Conservation (phyloP, 2,888 invertebrate genomes). For the Teinopalpus imperialis region DNA sequence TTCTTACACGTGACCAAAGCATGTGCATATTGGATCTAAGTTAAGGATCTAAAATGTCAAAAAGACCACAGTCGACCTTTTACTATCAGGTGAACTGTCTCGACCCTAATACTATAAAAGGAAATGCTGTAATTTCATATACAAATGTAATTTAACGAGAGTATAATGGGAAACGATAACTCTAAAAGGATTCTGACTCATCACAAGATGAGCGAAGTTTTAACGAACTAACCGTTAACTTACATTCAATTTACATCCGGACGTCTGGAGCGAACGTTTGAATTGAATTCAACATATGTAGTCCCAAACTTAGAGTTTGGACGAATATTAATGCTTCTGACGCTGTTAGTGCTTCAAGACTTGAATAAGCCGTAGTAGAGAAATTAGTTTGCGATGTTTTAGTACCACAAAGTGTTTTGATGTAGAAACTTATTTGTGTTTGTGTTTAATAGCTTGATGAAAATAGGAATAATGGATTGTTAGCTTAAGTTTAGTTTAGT, state of each 20-base stretch:
- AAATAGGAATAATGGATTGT: too few relatives aligned
- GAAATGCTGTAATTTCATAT: too few relatives aligned
- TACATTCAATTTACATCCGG: constrained; percentile 4
- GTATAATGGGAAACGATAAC: too few relatives aligned
- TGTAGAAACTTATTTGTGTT: neutral
- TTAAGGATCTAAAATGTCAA: too few relatives aligned
- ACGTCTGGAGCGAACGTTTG: constrained; percentile 9
- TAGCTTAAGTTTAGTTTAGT: too few relatives aligned
- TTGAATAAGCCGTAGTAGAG: constrained; percentile 7
- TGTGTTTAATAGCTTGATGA: neutral
- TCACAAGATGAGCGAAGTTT: neutral
- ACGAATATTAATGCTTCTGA: constrained; percentile 49
- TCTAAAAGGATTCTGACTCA: too few relatives aligned
- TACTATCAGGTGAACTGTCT: too few relatives aligned
- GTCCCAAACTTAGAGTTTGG: constrained; percentile 29
- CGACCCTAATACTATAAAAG: too few relatives aligned
- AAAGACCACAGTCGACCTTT: too few relatives aligned
- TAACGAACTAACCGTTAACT: neutral
- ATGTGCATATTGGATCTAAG: too few relatives aligned
- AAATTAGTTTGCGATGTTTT: constrained; percentile 13
- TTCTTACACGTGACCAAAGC: too few relatives aligned
- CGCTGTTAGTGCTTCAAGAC: constrained; percentile 22
- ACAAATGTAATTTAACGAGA: too few relatives aligned
- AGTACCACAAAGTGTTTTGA: neutral
- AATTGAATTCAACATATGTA: constrained; percentile 12